These are phyloP conservation scores for Papilio polyxenes DNA, from an alignment of 1,140 invertebrate species.

Conservation along the genomic window DNA sequence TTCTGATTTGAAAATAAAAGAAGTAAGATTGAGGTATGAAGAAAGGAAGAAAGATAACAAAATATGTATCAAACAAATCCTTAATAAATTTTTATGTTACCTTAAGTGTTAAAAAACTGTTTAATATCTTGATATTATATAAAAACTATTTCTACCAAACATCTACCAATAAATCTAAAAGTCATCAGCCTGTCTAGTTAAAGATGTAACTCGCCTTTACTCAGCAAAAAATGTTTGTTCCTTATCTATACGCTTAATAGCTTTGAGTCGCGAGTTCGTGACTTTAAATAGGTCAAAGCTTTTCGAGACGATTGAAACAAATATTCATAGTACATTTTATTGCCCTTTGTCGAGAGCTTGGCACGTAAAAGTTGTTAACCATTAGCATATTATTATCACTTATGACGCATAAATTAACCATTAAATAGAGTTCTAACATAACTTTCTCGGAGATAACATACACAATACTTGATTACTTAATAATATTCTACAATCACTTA, in stretches of 20 bases:
- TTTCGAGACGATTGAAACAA: slow-evolving; percentile 39
- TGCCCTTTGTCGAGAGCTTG: slow-evolving; percentile 40
- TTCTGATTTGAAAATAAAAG: too few species aligned
- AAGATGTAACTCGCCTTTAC: not conserved
- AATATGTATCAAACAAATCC: too few species aligned
- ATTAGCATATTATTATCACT: slow-evolving; percentile 14
- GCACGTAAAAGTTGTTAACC: slow-evolving; percentile 1
- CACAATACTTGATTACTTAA: not conserved
- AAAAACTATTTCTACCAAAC: too few species aligned
- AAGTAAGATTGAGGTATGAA: too few species aligned
- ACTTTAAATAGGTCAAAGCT: slow-evolving; percentile 52
- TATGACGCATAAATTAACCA: slow-evolving; percentile 14
- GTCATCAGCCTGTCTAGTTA: not conserved
- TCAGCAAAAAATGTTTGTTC: slow-evolving; percentile 29
- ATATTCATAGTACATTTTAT: slow-evolving; percentile 44
- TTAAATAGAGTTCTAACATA: not conserved
- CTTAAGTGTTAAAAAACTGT: too few species aligned
- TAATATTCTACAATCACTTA: not conserved
- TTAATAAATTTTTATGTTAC: too few species aligned
- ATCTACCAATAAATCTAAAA: not conserved
- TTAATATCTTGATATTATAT: too few species aligned
- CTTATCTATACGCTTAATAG: slow-evolving; percentile 42
- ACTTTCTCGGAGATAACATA: not conserved
- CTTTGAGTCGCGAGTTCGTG: slow-evolving; percentile 41
- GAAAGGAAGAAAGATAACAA: too few species aligned